Base-by-base conservation (phyloP, 2,888 invertebrate genomes). In the Mimas tiliae region DNA sequence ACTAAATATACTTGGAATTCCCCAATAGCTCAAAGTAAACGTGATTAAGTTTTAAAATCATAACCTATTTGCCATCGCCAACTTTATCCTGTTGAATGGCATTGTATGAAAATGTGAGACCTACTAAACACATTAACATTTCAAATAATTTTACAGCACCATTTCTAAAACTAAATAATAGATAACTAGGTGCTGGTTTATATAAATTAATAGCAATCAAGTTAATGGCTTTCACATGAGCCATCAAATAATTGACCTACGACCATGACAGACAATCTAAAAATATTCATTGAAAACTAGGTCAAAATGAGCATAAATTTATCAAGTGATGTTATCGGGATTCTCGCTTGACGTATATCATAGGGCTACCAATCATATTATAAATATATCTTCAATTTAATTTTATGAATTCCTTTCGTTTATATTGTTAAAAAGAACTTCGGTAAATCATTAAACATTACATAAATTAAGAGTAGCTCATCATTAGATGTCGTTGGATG, bases 281-380 rank as follows among this genome's bases (percentile, higher is more conserved):
- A 82, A 79, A 77, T 78, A 78, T 77, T 75, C 75, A 71, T 74
- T 68, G 70, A 73, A 77, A 87, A 84, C 77, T 88, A 75, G 88
- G 86, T 84, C 89, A 82, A 74, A 84, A 77, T 77, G 80, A 78
- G 77, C 82, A 86, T 88, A 85, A 82, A 88, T 86, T 85, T 82
- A 84, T 80, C 75, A 69, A 74, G 70, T 74, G 77, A 74, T 75
- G 72, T 70, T 80, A 78, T 77, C 77, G 68, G 66, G 55, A 71
- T 68, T 65, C 64, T 48, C 58, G 58, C 51, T 62, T 45, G 34
- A 62, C 42, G 51, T 11, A 53, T 47, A 42, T 11, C 47, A 16
- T 58, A 65, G 55, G 55, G 58, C 38, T 58, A 48, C 33, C 58
- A 48, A 38, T 6, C 19, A 8, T 58, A 42, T 27, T 27, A 3